Evolutionary conservation across 2,888 invertebrate genomes (phyloP).

Genomic region (Auanema freiburgensis): DNA sequence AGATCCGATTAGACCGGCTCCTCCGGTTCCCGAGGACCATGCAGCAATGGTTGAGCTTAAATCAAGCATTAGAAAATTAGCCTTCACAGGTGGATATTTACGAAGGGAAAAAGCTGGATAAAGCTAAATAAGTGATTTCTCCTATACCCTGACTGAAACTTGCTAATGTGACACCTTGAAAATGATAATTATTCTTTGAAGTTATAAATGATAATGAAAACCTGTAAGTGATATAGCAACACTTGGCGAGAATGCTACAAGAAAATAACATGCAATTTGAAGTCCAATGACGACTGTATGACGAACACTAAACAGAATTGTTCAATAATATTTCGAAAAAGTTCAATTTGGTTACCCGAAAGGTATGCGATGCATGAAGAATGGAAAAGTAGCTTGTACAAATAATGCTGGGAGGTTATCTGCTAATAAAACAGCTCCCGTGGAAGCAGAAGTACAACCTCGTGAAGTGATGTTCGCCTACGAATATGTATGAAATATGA

Average conservation of each 20-base stretch:
- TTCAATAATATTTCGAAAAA: not conserved
- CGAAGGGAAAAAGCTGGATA: constrained; percentile 69
- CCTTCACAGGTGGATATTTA: too few species aligned
- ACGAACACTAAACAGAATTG: constrained; percentile 41
- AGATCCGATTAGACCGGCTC: constrained; percentile 76
- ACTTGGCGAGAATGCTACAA: constrained; percentile 57
- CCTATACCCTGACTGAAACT: constrained; percentile 79
- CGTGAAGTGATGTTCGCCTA: constrained; percentile 28
- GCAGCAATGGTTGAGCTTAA: constrained; percentile 77
- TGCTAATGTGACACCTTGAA: constrained; percentile 72
- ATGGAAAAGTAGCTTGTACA: constrained; percentile 77
- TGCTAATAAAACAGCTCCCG: constrained; percentile 75
- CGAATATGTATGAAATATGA: too few species aligned
- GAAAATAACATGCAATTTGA: constrained; percentile 55
- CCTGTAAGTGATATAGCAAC: constrained; percentile 64
- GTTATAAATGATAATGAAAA: not conserved
- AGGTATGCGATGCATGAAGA: constrained; percentile 68
- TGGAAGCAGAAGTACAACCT: constrained; percentile 36
- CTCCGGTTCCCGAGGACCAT: constrained; percentile 81
- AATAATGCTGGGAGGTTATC: constrained; percentile 77
- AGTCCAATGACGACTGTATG: constrained; percentile 49
- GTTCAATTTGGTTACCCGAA: constrained; percentile 62
- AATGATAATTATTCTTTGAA: too few species aligned
- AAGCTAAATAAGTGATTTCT: constrained; percentile 78
- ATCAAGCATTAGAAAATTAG: too few species aligned